These are phyloP conservation scores for Monopis laevigella DNA, from an alignment of 2,888 invertebrate species.

Conservation along the genomic window DNA sequence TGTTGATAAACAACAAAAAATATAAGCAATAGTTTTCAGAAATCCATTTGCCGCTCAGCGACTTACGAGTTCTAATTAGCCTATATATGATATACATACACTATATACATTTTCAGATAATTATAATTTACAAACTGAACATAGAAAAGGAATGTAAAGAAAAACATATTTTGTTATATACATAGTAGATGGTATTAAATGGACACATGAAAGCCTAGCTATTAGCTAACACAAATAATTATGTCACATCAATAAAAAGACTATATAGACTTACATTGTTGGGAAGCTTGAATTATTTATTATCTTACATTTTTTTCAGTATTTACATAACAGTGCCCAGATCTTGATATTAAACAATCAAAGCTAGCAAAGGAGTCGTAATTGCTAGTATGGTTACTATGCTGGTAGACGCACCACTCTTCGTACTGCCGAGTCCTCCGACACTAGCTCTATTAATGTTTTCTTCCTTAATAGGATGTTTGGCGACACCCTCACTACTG, in stretches of 20 bases:
- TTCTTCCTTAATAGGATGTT: slow-evolving; percentile 40
- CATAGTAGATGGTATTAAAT: neutral
- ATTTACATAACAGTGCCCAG: neutral
- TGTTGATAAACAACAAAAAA: too few species aligned
- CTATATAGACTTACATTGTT: neutral
- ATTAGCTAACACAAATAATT: neutral
- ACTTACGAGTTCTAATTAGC: slow-evolving; percentile 37
- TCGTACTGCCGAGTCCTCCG: slow-evolving; percentile 43
- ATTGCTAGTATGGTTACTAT: slow-evolving; percentile 32
- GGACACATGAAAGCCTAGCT: neutral
- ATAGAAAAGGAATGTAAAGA: neutral
- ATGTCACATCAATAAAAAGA: too few species aligned
- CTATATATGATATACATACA: slow-evolving; percentile 62
- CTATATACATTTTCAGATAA: slow-evolving; percentile 40
- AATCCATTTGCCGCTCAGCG: slow-evolving; percentile 45
- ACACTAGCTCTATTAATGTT: slow-evolving; percentile 42
- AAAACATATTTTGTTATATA: neutral
- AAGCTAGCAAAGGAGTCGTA: slow-evolving; percentile 34
- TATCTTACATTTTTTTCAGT: neutral
- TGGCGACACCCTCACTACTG: slow-evolving; percentile 36
- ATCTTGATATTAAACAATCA: slow-evolving; percentile 23
- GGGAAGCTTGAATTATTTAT: slow-evolving; percentile 2
- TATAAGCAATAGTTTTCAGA: too few species aligned
- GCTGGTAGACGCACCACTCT: slow-evolving; percentile 30
- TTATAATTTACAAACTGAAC: slow-evolving; percentile 1